These are phyloP conservation scores for Eucera pruinosa DNA, from an alignment of 2,888 invertebrate species.

Conservation along the genomic window DNA sequence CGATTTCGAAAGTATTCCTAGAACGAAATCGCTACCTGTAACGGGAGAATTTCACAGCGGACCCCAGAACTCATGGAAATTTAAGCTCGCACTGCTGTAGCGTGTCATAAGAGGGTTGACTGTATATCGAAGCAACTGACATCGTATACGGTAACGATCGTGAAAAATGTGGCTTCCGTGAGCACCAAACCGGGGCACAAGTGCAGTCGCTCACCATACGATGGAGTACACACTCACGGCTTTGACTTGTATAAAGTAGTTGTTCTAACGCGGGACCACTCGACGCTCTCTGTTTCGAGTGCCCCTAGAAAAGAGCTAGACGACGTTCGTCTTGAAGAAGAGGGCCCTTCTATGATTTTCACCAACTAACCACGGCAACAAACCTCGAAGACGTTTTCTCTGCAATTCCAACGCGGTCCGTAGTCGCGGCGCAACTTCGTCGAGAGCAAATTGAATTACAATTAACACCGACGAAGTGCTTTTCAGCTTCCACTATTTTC, in stretches of 20 bases:
- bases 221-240: conserved; percentile 59
- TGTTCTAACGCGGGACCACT: conserved; percentile 70
- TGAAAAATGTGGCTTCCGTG: conserved; percentile 30
- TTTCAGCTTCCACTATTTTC: conserved; percentile 23
- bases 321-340: conserved; percentile 60
- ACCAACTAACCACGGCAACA: conserved; percentile 42
- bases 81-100: no score
- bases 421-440: conserved; percentile 2
- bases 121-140: background rate
- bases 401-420: conserved; percentile 23
- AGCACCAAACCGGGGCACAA: conserved; percentile 48
- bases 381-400: conserved; percentile 23
- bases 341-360: conserved; percentile 58
- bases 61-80: no score
- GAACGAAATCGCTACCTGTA: no score
- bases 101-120: no score
- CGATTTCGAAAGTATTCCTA: no score
- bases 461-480: conserved; percentile 46
- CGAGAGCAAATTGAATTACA: conserved; percentile 46
- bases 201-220: conserved; percentile 48
- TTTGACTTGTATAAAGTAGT: conserved; percentile 70
- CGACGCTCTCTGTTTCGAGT: conserved; percentile 65
- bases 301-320: conserved; percentile 66
- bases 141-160: conserved; percentile 8
- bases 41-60: no score